Base-by-base conservation (phyloP, 2,888 invertebrate genomes). In the Lutraria lutraria region DNA sequence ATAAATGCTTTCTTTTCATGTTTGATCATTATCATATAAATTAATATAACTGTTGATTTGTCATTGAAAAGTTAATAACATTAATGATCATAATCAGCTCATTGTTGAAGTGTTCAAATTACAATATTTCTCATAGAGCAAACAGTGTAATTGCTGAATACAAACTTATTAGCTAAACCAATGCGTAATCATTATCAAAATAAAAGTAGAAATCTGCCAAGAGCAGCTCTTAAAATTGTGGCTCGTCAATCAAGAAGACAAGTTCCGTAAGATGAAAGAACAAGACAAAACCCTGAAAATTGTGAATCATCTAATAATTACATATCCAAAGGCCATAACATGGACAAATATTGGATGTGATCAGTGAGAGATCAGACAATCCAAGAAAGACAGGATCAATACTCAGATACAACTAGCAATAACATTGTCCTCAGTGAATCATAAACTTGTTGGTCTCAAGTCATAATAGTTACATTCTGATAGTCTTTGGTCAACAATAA, bases 381-480 rank as follows among this genome's bases (percentile, higher is more conserved):
- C n/a, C 63, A 68, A n/a, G 63, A 13, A 6, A 25, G 63, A 34
- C 12, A 19, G 76, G 76, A 76, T 76, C 76, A 76, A 76, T 76
- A 76, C n/a, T n/a, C 6, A 25, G 76, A 76, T 16, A 76, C 31
- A 10, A 76, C 76, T 13, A 31, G 76, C 76, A 34, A 76, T 76
- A 76, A 76, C 76, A 8, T 8, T 76, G 76, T 76, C 76, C 34
- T 76, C 31, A 31, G 15, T 76, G 76, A 76, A 34, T 76, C 76
- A 76, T 76, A 76, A 76, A 76, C 76, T 15, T 76, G 76, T 76
- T 34, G 31, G 34, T 1, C 34, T 31, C 31, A 4, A 19, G 16
- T 34, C 76, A 76, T 76, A n/a, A n/a, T 76, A 31, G 76, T 76
- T 76, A 31, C 34, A 76, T 76, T 76, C 34, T 76, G 34, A 76